Base-by-base conservation (phyloP, 2,888 invertebrate species). In the Cephus runcator region DNA sequence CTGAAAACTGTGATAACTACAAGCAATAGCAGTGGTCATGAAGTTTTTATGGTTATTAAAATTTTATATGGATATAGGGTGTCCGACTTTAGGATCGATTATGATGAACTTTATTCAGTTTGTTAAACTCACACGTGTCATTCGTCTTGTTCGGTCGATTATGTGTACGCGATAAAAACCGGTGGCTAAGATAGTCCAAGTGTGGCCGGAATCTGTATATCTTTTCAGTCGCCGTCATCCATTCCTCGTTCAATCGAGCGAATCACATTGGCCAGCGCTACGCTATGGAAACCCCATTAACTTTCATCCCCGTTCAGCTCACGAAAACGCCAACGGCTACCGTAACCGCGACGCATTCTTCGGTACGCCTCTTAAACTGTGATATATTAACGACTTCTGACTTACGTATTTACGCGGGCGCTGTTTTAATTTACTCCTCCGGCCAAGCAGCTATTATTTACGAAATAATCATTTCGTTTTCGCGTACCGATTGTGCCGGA, bases 351-450 rank as follows among this genome's bases (percentile, higher is more conserved):
- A 34, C 71, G 71, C 71, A 34, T 71, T 71, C 71, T 34, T 71
- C 71, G 71, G 71, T 34, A 34, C 71, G 71, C 34, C 71, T 71
- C 34, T 71, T 71, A 71, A 71, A 71, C 71, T 31, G 71, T 71
- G 80, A 81, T 79, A 79, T 80, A 80, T 81, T 80, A 81, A 81
- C 81, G 79, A 81, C 81, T 78, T 69, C 73, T 77, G 78, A 82
- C 79, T 81, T 78, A 79, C 81, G 56, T 56, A 56, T 56, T 56
- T 56, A 56, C 56, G 77, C 73, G 75, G 40, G 76, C 69, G 75
- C 79, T 77, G 79, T 82, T 81, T 80, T 79, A 80, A 82, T 81
- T 83, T 81, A 78, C 79, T 81, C 75, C 79, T 35, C 78, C 40
- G 76, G 77, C 75, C 79, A 79, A 76, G 77, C 74, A 77, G 75